A percentile compares a stretch with the other conserved stretches of the same genome.
phyloP scores from a whole-genome alignment of 1,140 invertebrate genomes.

The Tetragnatha versicolor region DNA sequence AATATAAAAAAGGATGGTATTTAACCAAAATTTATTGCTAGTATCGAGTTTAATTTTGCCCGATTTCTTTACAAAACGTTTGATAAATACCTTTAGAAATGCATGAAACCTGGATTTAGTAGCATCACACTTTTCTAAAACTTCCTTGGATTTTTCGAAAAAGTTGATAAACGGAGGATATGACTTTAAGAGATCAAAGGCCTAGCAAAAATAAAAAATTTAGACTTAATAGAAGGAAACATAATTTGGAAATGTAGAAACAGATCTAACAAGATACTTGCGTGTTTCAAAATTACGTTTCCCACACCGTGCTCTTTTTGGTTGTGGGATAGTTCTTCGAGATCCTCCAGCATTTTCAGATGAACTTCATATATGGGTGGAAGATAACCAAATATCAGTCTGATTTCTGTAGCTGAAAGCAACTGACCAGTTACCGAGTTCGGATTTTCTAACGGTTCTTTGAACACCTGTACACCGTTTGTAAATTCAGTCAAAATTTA shows the following conservation, averaged over 20 bases:
- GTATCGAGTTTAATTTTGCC: no score
- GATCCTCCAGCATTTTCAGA: slow-evolving; percentile 80
- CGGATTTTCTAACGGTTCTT: slow-evolving; percentile 87
- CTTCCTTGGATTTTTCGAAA: slow-evolving; percentile 95
- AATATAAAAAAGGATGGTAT: no score
- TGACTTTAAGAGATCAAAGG: slow-evolving; percentile 77
- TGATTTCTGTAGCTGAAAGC: slow-evolving; percentile 89
- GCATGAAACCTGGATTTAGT: slow-evolving; percentile 95
- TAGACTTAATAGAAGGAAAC: no score
- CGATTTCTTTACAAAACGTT: no score
- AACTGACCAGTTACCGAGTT: slow-evolving; percentile 78
- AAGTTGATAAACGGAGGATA: slow-evolving; percentile 98
- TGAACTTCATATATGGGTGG: slow-evolving; percentile 93
- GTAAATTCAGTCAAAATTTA: no score
- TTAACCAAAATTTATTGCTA: no score
- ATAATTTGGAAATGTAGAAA: no score
- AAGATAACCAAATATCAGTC: slow-evolving; percentile 95
- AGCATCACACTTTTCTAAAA: slow-evolving; percentile 86
- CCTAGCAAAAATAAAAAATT: slow-evolving; percentile 62
- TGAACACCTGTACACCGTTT: slow-evolving; percentile 83
- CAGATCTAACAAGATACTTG: no score
- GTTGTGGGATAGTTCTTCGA: slow-evolving; percentile 71
- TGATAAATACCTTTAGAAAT: slow-evolving; percentile 95
- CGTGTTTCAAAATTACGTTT: slow-evolving; percentile 84
- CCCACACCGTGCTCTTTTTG: slow-evolving; percentile 85